Evolutionary conservation across 2,888 invertebrate genomes (phyloP), one percentile per base, ranked within the genome.

Genomic region (Tricholauxania praeusta): DNA sequence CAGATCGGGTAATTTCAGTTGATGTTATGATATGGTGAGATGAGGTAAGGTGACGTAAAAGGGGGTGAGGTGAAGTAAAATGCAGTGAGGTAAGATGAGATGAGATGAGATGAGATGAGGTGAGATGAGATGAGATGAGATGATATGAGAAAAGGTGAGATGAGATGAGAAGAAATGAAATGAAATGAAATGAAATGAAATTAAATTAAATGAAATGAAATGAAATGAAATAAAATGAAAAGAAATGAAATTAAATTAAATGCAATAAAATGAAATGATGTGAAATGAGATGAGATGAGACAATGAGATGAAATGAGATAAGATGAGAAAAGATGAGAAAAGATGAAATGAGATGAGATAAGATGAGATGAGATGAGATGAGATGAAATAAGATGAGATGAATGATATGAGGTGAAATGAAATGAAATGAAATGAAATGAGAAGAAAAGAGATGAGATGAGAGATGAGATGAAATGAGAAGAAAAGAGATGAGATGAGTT

Each of bases 401-500:
- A 57, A 70, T 28, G 62, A 62, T 32, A 70, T 49, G 51, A 70
- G 62, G 51, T 22, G 52, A 62, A 32, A 70, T 22, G 52, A 70
- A 17, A 62, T 49, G 52, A 70, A 32, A 70, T 49, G 62, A 70
- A 32, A 70, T 49, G 39, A 70, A 28, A 70, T 49, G 62, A 70
- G 60, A 70, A 28, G 62, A 60, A 51, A 49, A 32, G 59, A 66
- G 39, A 66, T 66, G 49, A 68, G 48, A 68, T 68, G 57, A 57
- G 57, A 57, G 57, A 68, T 47, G 57, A 68, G 57, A 68, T 68
- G 32, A 68, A 19, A 6, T 39, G 10, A 39, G 28, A 39, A 8
- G 1, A 39, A 10, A 2, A 39, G 1, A 10, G 39, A 39, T 39
- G 10, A 39, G 39, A 39, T 39, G 10, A 39, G 39, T 8, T 39